A percentile compares a stretch with the other conserved stretches of the same genome.
Conservation (phyloP, 2,888 invertebrate genomes). For the Biston stratarius region DNA sequence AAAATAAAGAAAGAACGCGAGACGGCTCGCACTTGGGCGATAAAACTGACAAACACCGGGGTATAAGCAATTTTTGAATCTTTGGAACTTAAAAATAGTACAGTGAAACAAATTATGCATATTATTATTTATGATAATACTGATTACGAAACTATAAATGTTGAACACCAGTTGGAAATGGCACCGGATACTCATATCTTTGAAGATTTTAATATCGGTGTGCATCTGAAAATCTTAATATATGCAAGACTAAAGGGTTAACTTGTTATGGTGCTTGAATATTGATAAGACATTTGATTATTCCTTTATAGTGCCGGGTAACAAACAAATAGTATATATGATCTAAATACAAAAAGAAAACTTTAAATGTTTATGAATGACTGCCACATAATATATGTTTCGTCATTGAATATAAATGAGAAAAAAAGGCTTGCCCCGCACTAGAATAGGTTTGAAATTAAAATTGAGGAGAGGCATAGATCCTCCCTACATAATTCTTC, state of each 20-base stretch:
- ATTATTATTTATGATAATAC: constrained; percentile 45
- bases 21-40: too few species aligned
- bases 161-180: constrained; percentile 69
- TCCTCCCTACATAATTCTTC: too few species aligned
- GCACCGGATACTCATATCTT: constrained; percentile 50
- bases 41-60: too few species aligned
- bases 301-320: background rate
- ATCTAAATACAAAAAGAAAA: constrained; percentile 38
- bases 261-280: constrained; percentile 52
- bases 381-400: constrained; percentile 46
- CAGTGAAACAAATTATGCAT: constrained; percentile 12
- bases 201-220: constrained; percentile 60
- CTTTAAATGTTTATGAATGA: constrained; percentile 56
- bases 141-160: constrained; percentile 62
- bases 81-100: background rate
- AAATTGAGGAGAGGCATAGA: constrained; percentile 38
- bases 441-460: constrained; percentile 32
- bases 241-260: constrained; percentile 54
- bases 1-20: too few species aligned
- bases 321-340: background rate
- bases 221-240: constrained; percentile 60
- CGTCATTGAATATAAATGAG: constrained; percentile 51
- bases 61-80: too few species aligned
- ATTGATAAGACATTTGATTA: constrained; percentile 48
- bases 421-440: constrained; percentile 33